A percentile compares a stretch with the other conserved stretches of the same genome.
Conservation (phyloP, 2,797 vertebrate genomes). For the Protosalanx chinensis region DNA sequence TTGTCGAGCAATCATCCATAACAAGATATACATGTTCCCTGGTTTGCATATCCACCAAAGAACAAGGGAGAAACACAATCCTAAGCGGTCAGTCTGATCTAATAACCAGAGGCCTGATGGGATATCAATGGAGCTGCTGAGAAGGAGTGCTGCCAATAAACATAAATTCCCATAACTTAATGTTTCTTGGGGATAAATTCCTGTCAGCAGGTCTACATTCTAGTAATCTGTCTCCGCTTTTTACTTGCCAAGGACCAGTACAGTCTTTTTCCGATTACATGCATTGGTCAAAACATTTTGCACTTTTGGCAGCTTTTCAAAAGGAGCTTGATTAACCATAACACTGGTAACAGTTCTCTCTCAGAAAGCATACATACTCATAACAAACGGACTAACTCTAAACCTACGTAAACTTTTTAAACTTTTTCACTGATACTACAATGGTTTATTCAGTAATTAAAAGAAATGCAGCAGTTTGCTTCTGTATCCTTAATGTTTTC, state of each 20-base stretch:
- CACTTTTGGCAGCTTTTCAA: no score
- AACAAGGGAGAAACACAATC: slow-evolving; percentile 9
- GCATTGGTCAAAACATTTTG: no score
- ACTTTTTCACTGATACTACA: no score
- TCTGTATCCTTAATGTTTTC: no score
- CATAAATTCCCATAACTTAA: slow-evolving; percentile 51
- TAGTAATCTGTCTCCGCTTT: not conserved
- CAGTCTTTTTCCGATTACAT: no score
- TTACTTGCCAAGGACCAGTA: not conserved
- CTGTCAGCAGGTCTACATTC: not conserved
- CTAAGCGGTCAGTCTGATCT: not conserved
- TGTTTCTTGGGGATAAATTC: slow-evolving; percentile 12
- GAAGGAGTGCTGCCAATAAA: slow-evolving; percentile 15
- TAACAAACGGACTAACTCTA: no score
- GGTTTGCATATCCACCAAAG: slow-evolving; percentile 61
- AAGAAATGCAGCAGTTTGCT: no score
- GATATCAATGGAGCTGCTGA: slow-evolving; percentile 46
- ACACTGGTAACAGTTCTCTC: no score
- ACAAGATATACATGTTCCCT: slow-evolving; percentile 47
- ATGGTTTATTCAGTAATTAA: no score
- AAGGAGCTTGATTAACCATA: no score
- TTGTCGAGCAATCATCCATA: slow-evolving; percentile 40
- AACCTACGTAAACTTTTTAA: no score
- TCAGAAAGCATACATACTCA: no score
- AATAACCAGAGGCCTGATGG: not conserved